These are phyloP conservation scores for Orcinus orca DNA, from an alignment of 2,113 vertebrate genomes.

Conservation along the genomic window DNA sequence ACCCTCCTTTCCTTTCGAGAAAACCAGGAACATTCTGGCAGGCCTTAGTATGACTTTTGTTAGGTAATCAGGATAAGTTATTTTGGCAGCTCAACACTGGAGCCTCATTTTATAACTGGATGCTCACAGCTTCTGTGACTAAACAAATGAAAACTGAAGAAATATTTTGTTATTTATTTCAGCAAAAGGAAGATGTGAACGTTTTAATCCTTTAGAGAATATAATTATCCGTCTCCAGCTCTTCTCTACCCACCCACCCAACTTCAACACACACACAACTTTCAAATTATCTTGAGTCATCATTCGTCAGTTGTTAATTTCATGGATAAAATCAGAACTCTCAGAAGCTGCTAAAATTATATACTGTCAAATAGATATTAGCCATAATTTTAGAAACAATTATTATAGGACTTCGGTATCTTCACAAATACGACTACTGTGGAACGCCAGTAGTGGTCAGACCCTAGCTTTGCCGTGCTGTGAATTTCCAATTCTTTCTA, in stretches of 20 bases:
- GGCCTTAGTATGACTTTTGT: not conserved
- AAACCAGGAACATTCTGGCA: not conserved
- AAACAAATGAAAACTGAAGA: not conserved
- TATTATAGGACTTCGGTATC: not conserved
- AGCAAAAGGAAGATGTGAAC: not conserved
- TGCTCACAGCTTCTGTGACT: not conserved
- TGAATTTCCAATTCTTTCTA: not conserved
- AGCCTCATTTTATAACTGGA: slow-evolving; percentile 12
- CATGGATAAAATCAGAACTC: not conserved
- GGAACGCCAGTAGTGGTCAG: not conserved
- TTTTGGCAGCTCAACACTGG: not conserved
- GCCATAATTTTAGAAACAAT: not conserved
- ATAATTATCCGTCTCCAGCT: not conserved
- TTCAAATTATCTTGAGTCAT: not conserved
- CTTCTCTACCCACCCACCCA: not conserved
- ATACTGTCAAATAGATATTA: not conserved
- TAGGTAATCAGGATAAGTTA: not conserved
- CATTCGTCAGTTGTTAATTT: not conserved
- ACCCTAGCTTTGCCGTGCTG: not conserved
- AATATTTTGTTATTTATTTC: not conserved
- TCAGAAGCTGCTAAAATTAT: not conserved
- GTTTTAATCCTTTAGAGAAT: slow-evolving; percentile 7
- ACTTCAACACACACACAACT: not conserved
- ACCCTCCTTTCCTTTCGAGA: not conserved
- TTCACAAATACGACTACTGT: not conserved